phyloP scores from a whole-genome alignment of 2,113 vertebrate genomes.

The Reinhardtius hippoglossoides region DNA sequence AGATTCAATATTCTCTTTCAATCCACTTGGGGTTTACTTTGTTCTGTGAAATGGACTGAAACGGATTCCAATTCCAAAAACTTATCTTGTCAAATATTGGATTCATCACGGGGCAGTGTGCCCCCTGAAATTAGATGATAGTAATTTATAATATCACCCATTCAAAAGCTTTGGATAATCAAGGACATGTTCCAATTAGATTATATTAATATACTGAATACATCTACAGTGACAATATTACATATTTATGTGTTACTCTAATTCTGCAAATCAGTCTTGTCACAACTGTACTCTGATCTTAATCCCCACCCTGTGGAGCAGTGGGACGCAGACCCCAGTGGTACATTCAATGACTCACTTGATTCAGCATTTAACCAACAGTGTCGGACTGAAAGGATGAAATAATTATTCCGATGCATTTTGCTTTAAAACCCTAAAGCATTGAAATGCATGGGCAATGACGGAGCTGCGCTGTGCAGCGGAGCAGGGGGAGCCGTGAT shows the following conservation, averaged over 20 bases:
- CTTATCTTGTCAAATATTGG: slow-evolving; percentile 16
- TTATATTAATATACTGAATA: neutral
- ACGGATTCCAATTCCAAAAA: slow-evolving; percentile 14
- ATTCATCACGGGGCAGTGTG: neutral
- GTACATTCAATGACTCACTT: slow-evolving; percentile 54
- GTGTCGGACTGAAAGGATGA: slow-evolving; percentile 26
- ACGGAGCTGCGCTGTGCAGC: slow-evolving; percentile 47
- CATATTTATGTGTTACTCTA: neutral
- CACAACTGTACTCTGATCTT: slow-evolving; percentile 12
- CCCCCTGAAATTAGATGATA: neutral
- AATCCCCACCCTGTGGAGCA: slow-evolving; percentile 14
- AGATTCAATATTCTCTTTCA: slow-evolving; percentile 27
- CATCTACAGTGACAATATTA: neutral
- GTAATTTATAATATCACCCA: neutral
- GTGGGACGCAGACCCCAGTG: slow-evolving; percentile 9
- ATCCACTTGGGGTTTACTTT: slow-evolving; percentile 20
- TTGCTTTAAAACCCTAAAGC: slow-evolving; percentile 49
- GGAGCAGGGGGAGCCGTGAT: slow-evolving; percentile 39
- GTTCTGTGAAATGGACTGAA: slow-evolving; percentile 14
- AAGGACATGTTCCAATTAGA: neutral
- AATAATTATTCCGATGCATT: slow-evolving; percentile 53
- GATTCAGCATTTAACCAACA: slow-evolving; percentile 50
- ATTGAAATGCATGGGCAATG: slow-evolving; percentile 66
- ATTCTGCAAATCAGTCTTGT: neutral
- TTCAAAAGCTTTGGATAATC: slow-evolving; percentile 1